Evolutionary conservation across 2,888 invertebrate genomes (phyloP), one percentile per base, ranked within the genome.

Genomic region (Drosophila prostipennis): DNA sequence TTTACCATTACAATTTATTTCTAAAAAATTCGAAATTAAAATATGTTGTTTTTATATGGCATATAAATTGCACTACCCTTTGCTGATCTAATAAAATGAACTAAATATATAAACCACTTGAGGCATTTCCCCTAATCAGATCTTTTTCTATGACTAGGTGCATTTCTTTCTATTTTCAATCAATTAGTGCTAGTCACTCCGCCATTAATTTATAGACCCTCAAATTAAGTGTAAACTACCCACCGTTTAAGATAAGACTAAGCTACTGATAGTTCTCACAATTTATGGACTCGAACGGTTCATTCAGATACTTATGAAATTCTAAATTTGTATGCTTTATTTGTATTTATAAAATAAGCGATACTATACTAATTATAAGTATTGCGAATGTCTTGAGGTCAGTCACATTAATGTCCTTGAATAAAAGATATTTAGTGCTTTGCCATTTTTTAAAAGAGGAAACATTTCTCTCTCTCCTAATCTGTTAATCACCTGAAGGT

Each of bases 191-290:
- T 39, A 49, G 55, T 71, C 63, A 52, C 51, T 56, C 19, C 34
- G 59, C 55, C 52, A 29, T 19, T 39, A 75, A 57, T 26, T 52
- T 76, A 72, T 53, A 49, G 73, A 71, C 84, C 73, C 73, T 64
- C 36, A 39, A 65, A 39, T 65, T 48, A 48, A 19, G 23, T 39
- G 55, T 37, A 55, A 60, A 55, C 43, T 19, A 59, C 37, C 29
- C 29, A 10, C 8, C 19, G 11, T 29, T 55, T 39, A 32, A 23
- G 46, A 52, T 56, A 36, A 56, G 45, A 46, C 48, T 75, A 49
- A 54, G 39, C 49, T 56, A 3, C n/a, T 56, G 79, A 81, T 77
- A 58, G 40, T 32, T 32, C 37, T 0, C 7, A 2, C 32, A 51
- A 13, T 43, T 37, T 23, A 51, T 61, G n/a, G 23, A 45, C 16